Conservation (phyloP, 1,140 invertebrate genomes). For the Zaprionus lachaisei region DNA sequence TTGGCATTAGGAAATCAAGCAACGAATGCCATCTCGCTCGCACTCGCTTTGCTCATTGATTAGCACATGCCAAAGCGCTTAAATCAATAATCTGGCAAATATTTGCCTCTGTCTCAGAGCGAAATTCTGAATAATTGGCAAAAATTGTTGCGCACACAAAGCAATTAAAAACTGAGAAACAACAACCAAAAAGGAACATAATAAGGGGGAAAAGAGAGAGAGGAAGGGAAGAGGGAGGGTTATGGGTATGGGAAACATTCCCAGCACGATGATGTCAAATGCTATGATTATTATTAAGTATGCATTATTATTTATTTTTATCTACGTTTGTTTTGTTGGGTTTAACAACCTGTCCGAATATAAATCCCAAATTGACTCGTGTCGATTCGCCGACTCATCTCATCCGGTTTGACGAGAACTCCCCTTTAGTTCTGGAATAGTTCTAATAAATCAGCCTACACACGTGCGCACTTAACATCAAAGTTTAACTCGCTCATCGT, state of each 20-base stretch:
- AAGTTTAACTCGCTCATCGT: neutral
- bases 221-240: neutral
- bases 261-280: slow-evolving; percentile 63
- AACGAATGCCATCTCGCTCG: slow-evolving; percentile 18
- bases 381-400: neutral
- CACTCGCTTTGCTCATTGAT: slow-evolving; percentile 14
- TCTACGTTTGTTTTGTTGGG: slow-evolving; percentile 38
- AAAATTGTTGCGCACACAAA: slow-evolving; percentile 45
- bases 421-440: slow-evolving; percentile 7
- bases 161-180: slow-evolving; percentile 51
- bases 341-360: slow-evolving; percentile 45
- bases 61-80: slow-evolving; percentile 37
- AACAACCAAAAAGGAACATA: slow-evolving; percentile 19
- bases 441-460: slow-evolving; percentile 7
- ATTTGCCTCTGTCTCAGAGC: slow-evolving; percentile 28
- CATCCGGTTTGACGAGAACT: slow-evolving; percentile 47
- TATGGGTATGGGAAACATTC: slow-evolving; percentile 18
- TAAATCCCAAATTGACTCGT: slow-evolving; percentile 1
- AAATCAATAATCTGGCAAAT: slow-evolving; percentile 52
- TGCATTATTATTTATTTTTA: slow-evolving; percentile 28
- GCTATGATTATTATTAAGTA: slow-evolving; percentile 33
- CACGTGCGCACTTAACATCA: slow-evolving; percentile 15
- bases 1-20: slow-evolving; percentile 11
- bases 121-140: slow-evolving; percentile 47
- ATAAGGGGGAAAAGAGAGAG: neutral